These are phyloP conservation scores for Ctenopoma multispine DNA, from an alignment of 2,797 vertebrate species.

Conservation along the genomic window DNA sequence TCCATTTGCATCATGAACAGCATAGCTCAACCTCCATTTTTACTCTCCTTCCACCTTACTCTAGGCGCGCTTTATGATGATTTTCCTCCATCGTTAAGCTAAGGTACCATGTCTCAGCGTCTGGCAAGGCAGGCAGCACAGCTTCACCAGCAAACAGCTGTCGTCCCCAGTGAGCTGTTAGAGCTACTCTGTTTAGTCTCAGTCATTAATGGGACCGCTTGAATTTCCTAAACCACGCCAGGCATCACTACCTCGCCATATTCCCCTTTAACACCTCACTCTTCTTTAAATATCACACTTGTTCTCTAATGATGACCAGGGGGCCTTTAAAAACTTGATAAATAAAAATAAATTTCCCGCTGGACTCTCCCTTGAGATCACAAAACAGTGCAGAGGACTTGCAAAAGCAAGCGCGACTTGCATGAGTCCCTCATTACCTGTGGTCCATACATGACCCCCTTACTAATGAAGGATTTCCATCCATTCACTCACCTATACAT, in stretches of 20 bases:
- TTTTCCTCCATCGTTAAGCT: constrained; percentile 62
- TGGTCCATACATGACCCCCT: constrained; percentile 37
- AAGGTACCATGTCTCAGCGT: constrained; percentile 43
- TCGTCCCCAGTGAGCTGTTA: constrained; percentile 75
- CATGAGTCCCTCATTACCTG: constrained; percentile 45
- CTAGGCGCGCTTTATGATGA: constrained; percentile 45
- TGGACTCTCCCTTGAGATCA: constrained; percentile 40
- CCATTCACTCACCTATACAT: constrained; percentile 58
- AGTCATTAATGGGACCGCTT: constrained; percentile 78
- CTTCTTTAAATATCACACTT: constrained; percentile 74
- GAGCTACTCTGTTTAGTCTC: constrained; percentile 79
- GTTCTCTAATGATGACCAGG: constrained; percentile 66
- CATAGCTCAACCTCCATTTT: constrained; percentile 22
- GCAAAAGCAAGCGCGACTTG: constrained; percentile 24
- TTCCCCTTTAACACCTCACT: constrained; percentile 66
- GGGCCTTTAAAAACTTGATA: constrained; percentile 63
- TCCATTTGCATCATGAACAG: constrained; percentile 30
- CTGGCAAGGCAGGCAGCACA: constrained; percentile 47
- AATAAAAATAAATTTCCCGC: constrained; percentile 59
- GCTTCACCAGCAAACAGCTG: constrained; percentile 74
- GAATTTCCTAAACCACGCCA: constrained; percentile 74
- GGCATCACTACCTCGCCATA: constrained; percentile 62
- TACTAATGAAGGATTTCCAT: constrained; percentile 62
- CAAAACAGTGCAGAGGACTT: constrained; percentile 24
- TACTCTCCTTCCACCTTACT: constrained; percentile 42